Conservation (phyloP, 2,888 invertebrate species). For the Aromia moschata region DNA sequence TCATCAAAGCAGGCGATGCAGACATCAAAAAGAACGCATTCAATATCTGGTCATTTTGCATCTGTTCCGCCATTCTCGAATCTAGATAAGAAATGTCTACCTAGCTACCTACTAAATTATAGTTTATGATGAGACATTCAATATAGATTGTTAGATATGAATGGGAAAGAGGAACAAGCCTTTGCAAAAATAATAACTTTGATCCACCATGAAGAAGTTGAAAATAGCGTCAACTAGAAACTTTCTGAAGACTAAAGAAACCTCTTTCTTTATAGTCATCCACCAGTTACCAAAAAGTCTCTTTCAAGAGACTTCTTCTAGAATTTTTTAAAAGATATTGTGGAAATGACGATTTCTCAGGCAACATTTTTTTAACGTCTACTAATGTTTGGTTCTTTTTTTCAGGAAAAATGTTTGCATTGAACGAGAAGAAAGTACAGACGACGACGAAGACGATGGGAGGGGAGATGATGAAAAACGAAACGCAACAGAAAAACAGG, state of each 20-base stretch:
- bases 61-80: no score
- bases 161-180: no score
- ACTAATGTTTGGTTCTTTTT: conserved; percentile 31
- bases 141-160: no score
- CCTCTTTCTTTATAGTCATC: no score
- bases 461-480: conserved; percentile 52
- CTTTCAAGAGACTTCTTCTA: background rate
- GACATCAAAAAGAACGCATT: no score
- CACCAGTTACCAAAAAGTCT: background rate
- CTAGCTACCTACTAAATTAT: no score
- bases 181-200: no score
- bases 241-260: no score
- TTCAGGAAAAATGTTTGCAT: conserved; percentile 72
- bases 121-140: no score
- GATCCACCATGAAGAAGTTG: background rate
- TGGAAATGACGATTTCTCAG: background rate
- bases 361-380: background rate
- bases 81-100: no score
- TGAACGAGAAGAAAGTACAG: conserved; percentile 66
- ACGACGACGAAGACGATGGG: conserved; percentile 58
- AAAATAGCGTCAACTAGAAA: background rate
- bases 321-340: background rate
- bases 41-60: no score
- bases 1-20: no score
- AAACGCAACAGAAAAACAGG: conserved; percentile 48